Conservation (phyloP, 2,113 vertebrate species). For the Bufo gargarizans region DNA sequence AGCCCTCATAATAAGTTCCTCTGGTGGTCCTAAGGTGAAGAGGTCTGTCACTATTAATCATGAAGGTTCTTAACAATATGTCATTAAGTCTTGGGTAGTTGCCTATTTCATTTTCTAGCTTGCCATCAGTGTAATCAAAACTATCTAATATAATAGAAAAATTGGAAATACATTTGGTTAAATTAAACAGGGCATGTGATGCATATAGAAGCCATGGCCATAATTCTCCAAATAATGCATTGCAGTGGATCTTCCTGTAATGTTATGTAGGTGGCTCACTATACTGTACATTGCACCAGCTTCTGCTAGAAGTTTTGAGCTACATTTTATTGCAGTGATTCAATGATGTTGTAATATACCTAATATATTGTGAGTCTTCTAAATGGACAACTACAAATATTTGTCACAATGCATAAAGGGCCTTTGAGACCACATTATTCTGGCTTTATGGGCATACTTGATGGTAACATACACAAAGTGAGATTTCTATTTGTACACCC, state of each 20-base stretch:
- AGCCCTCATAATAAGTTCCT: too few species aligned
- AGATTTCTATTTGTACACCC: slow-evolving; percentile 15
- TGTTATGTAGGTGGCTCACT: not conserved
- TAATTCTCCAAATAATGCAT: not conserved
- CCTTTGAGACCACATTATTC: slow-evolving; percentile 30
- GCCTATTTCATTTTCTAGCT: not conserved
- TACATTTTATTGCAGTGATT: slow-evolving; percentile 19
- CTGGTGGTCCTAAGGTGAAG: too few species aligned
- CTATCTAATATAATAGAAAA: not conserved
- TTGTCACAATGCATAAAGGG: slow-evolving; percentile 19
- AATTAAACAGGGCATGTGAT: not conserved
- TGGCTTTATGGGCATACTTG: slow-evolving; percentile 16
- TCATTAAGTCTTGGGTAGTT: too few species aligned
- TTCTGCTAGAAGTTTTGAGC: not conserved
- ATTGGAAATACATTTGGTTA: not conserved
- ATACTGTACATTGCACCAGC: not conserved
- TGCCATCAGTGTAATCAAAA: not conserved
- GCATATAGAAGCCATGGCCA: not conserved
- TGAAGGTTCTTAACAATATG: too few species aligned
- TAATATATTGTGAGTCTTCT: slow-evolving; percentile 40
- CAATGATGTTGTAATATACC: not conserved
- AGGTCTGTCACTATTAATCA: too few species aligned
- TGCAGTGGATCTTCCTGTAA: not conserved
- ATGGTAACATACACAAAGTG: not conserved
- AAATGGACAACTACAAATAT: slow-evolving; percentile 34